Evolutionary conservation across 2,888 invertebrate species (phyloP).

Genomic region (Dysmachus trigonus): DNA sequence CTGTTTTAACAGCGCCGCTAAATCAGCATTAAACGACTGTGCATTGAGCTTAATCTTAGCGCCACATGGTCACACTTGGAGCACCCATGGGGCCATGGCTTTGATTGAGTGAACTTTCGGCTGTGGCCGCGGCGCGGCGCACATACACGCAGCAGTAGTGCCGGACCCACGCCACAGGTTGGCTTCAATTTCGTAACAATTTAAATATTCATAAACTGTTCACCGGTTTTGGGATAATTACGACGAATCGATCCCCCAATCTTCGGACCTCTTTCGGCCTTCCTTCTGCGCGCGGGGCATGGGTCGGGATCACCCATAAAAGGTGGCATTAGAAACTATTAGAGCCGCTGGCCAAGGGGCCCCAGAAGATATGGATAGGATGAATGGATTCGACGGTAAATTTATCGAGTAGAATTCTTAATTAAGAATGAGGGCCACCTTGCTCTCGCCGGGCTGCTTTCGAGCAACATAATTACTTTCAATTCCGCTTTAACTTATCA

Average conservation of each 20-base stretch:
- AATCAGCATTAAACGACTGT: neutral
- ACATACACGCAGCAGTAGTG: neutral
- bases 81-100: neutral
- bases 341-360: neutral
- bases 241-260: constrained; percentile 9
- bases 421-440: constrained; percentile 31
- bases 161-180: neutral
- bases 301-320: neutral
- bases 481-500: constrained; percentile 37
- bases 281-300: neutral
- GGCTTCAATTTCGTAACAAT: neutral
- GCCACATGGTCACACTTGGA: neutral
- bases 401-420: constrained; percentile 37
- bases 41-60: constrained; percentile 33
- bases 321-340: constrained; percentile 18
- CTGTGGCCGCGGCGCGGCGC: neutral
- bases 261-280: neutral
- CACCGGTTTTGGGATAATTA: constrained; percentile 41
- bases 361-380: neutral
- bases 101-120: neutral
- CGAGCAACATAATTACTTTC: constrained; percentile 10
- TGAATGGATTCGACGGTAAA: constrained; percentile 9
- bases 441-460: neutral
- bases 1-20: constrained; percentile 11
- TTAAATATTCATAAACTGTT: constrained; percentile 38